phyloP scores from a whole-genome alignment of 2,797 vertebrate species.

The Chanos chanos region DNA sequence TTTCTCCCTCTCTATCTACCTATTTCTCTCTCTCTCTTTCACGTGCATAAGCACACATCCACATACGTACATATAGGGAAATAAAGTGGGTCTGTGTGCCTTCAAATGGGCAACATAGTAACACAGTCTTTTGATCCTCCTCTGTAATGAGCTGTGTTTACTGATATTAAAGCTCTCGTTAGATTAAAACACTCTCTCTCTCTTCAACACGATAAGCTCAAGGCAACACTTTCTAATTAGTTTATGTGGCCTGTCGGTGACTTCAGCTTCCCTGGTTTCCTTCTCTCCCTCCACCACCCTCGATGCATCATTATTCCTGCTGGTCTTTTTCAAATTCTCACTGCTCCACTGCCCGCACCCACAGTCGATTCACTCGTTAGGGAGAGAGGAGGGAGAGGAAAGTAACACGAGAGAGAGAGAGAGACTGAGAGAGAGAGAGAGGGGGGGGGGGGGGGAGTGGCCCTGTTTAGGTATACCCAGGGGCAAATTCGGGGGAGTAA shows the following conservation, averaged over 20 bases:
- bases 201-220: slow-evolving; percentile 45
- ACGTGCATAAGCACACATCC: slow-evolving; percentile 25
- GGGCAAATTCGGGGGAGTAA: slow-evolving; percentile 17
- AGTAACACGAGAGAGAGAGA: background rate
- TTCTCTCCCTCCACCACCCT: slow-evolving; percentile 24
- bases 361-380: slow-evolving; percentile 43
- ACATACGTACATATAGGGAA: slow-evolving; percentile 14
- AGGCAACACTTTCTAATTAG: slow-evolving; percentile 53
- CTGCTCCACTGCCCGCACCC: slow-evolving; percentile 21
- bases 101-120: slow-evolving; percentile 45
- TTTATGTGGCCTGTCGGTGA: slow-evolving; percentile 48
- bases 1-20: too few species aligned
- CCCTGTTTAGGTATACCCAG: slow-evolving; percentile 19
- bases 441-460: background rate
- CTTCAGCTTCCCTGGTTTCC: slow-evolving; percentile 41
- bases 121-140: slow-evolving; percentile 15
- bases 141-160: slow-evolving; percentile 37
- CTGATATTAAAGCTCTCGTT: slow-evolving; percentile 48
- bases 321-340: slow-evolving; percentile 34
- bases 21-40: too few species aligned
- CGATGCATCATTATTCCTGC: slow-evolving; percentile 41
- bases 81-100: slow-evolving; percentile 20
- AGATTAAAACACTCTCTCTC: slow-evolving; percentile 45
- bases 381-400: slow-evolving; percentile 14
- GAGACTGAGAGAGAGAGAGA: background rate